Base-by-base conservation (phyloP, 2,113 vertebrate species). In the Kryptolebias marmoratus region DNA sequence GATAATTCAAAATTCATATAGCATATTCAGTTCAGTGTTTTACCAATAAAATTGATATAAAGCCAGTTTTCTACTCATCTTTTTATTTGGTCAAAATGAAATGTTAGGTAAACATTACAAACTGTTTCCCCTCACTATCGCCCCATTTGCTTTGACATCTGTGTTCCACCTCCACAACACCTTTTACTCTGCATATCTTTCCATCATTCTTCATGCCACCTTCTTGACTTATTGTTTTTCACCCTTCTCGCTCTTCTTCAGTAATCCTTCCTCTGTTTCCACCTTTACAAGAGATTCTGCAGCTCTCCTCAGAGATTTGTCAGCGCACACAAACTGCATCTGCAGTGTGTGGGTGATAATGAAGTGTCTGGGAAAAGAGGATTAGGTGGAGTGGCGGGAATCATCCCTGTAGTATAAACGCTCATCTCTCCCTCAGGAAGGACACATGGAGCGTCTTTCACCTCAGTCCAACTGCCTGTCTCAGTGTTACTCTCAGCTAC, bases 331-430 rank as follows among this genome's bases (percentile, higher is more conserved):
- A 80, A 50, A 68, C 85, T 73, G 80, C 54, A 68, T 74, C 79
- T 71, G 83, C 86, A 83, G 82, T 60, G 77, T 84, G 80, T 53
- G 36, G 77, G 84, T 75, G 87, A 90, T 91, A 92, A 93, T 92
- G 79, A 91, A 91, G 91, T 90, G 92, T 83, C 81, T 84, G 82
- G 75, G 81, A 88, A 87, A 84, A 87, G 87, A 85, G 90, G 92
- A 93, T 93, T 91, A 92, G 85, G 87, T 71, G 81, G 80, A 88
- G 88, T 82, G 84, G 79, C 79, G 71, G 84, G 83, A 84, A 88
- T 84, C 86, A 84, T 89, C 92, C 85, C 89, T 63, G 74, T 10
- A 74, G 80, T 87, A 85, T 82, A 81, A 86, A 82, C 36, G 77
- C 77, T 91, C 90, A 88, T 86, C 88, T 83, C 79, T 87, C 86